These are phyloP conservation scores for Torymus tubicola DNA, from an alignment of 2,888 invertebrate species.

Conservation along the genomic window DNA sequence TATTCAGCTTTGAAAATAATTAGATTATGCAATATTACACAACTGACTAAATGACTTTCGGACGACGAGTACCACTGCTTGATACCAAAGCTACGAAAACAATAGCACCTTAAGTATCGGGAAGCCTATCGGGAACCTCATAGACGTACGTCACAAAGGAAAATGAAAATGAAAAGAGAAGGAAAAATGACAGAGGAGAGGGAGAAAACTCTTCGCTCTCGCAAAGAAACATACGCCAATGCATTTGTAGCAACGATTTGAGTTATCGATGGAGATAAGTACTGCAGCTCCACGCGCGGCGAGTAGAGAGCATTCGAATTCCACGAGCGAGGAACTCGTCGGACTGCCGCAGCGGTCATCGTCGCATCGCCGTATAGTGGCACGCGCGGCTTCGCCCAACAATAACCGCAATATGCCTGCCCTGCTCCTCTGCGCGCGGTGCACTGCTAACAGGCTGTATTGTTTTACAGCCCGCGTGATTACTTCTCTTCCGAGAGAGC, in stretches of 20 bases:
- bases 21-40: too few relatives aligned
- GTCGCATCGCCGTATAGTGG: constrained; percentile 17
- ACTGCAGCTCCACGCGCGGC: constrained; percentile 4
- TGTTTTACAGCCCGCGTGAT: constrained; percentile 73
- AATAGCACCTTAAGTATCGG: too few relatives aligned
- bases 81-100: too few relatives aligned
- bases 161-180: too few relatives aligned
- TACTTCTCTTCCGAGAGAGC: constrained; percentile 60
- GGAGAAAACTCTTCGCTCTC: not conserved
- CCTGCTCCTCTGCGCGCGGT: constrained; percentile 61
- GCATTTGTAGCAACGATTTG: constrained; percentile 43
- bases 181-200: too few relatives aligned
- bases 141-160: too few relatives aligned
- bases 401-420: constrained; percentile 71
- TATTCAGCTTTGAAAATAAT: too few relatives aligned
- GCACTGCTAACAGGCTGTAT: constrained; percentile 64
- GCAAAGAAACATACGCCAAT: constrained; percentile 34
- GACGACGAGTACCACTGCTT: too few relatives aligned
- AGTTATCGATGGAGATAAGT: constrained; percentile 54
- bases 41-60: too few relatives aligned
- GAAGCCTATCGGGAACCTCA: too few relatives aligned
- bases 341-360: constrained; percentile 58
- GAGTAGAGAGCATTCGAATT: constrained; percentile 43
- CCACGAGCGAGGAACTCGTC: constrained; percentile 40
- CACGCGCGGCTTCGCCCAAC: constrained; percentile 62